Conservation (phyloP, 2,888 invertebrate species). For the Cheilosia scutellata region DNA sequence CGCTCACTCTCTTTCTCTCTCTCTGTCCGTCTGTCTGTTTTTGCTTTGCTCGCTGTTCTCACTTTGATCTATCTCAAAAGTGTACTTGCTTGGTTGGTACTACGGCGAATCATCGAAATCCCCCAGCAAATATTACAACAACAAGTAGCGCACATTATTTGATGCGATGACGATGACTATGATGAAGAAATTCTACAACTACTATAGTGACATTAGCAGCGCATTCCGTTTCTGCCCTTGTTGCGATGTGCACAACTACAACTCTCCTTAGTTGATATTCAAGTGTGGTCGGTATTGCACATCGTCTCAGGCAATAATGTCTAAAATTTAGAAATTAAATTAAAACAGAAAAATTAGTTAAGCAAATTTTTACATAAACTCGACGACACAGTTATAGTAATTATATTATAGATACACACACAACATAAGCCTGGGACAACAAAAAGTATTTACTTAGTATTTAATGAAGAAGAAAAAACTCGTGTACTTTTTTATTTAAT, state of each 20-base stretch:
- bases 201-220: constrained; percentile 64
- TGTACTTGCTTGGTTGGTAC: constrained; percentile 18
- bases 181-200: constrained; percentile 53
- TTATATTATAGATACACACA: neutral
- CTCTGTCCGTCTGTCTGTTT: neutral
- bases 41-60: neutral
- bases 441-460: constrained; percentile 28
- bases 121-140: constrained; percentile 46
- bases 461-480: constrained; percentile 43
- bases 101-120: constrained; percentile 70
- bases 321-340: constrained; percentile 71
- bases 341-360: constrained; percentile 44
- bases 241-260: constrained; percentile 74
- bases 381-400: neutral
- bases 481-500: constrained; percentile 47
- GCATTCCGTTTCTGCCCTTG: constrained; percentile 68
- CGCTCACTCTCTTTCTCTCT: constrained; percentile 3
- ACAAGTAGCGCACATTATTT: constrained; percentile 16
- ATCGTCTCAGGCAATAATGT: constrained; percentile 75
- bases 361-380: constrained; percentile 51
- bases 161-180: constrained; percentile 17
- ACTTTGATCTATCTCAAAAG: constrained; percentile 22
- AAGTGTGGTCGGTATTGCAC: constrained; percentile 77
- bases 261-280: constrained; percentile 76
- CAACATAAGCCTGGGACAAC: constrained; percentile 18